Conservation (phyloP, 2,797 vertebrate species). For the Phoxinus dragarum region DNA sequence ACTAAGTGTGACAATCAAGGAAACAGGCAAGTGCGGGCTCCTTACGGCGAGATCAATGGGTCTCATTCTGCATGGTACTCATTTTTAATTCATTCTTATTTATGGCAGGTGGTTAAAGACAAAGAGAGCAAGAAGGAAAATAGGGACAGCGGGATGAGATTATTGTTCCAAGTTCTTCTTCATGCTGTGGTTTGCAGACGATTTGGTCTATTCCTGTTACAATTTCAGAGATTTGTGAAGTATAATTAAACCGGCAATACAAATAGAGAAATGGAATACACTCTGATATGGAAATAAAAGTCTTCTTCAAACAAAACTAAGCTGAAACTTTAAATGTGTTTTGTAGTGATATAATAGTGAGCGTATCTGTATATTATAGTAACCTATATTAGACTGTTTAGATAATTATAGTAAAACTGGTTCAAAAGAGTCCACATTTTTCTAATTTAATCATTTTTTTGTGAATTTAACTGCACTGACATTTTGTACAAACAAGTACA, state of each 20-base stretch:
- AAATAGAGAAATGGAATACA: slow-evolving; percentile 10
- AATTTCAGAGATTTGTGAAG: slow-evolving; percentile 12
- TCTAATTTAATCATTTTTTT: background rate
- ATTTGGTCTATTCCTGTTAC: slow-evolving; percentile 8
- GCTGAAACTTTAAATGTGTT: background rate
- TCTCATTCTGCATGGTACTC: slow-evolving; percentile 66
- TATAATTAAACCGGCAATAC: slow-evolving; percentile 32
- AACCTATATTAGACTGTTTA: background rate
- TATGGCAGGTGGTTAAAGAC: slow-evolving; percentile 66
- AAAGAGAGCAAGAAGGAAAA: slow-evolving; percentile 55
- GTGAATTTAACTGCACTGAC: background rate
- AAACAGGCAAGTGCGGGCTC: slow-evolving; percentile 59
- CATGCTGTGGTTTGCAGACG: slow-evolving; percentile 28
- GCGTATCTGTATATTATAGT: background rate
- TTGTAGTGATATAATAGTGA: background rate
- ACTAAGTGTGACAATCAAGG: slow-evolving; percentile 66
- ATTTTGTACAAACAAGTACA: background rate
- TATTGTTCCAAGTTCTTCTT: slow-evolving; percentile 53
- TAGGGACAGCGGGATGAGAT: slow-evolving; percentile 40
- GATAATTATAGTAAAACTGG: background rate
- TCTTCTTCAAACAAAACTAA: background rate
- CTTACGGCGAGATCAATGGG: slow-evolving; percentile 69
- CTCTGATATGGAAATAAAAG: slow-evolving; percentile 10
- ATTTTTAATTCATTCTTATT: slow-evolving; percentile 73
- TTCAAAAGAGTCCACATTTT: background rate